Conservation (phyloP, 2,888 invertebrate species). For the Conistra vaccinii region DNA sequence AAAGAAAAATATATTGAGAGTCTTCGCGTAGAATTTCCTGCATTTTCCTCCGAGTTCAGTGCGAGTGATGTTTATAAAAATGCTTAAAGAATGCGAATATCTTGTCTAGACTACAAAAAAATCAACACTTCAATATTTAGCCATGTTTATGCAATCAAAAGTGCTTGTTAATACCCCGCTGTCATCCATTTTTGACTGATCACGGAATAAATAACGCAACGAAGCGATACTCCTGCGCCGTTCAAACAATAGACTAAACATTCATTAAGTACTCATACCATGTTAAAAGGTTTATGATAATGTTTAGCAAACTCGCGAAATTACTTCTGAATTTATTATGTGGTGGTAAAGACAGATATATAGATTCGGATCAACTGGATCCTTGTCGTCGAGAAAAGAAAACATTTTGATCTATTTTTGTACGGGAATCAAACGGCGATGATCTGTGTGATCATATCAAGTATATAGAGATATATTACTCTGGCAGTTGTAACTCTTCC, state of each 20-base stretch:
- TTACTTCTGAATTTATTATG: conserved; percentile 40
- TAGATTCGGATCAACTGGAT: conserved; percentile 16
- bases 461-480: conserved; percentile 19
- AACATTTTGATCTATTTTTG: conserved; percentile 22
- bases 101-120: conserved; percentile 26
- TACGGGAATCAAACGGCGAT: neutral
- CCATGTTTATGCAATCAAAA: conserved; percentile 45
- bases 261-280: conserved; percentile 65
- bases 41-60: neutral
- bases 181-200: conserved; percentile 56
- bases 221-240: conserved; percentile 60
- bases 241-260: conserved; percentile 80
- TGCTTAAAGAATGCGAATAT: neutral
- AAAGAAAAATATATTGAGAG: neutral
- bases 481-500: conserved; percentile 24
- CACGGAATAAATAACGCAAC: conserved; percentile 55
- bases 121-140: conserved; percentile 48
- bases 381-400: neutral
- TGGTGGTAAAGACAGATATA: conserved; percentile 9
- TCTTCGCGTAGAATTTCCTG: neutral
- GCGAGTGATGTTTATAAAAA: conserved; percentile 22
- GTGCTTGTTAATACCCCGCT: conserved; percentile 48
- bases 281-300: conserved; percentile 65
- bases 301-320: conserved; percentile 42
- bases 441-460: conserved; percentile 16